Percentiles rank a stretch among this genome's conserved stretches.
Evolutionary conservation across 35 echinoderm and acorn worm species (phyloP).

Genomic region (Heliocidaris tuberculata): DNA sequence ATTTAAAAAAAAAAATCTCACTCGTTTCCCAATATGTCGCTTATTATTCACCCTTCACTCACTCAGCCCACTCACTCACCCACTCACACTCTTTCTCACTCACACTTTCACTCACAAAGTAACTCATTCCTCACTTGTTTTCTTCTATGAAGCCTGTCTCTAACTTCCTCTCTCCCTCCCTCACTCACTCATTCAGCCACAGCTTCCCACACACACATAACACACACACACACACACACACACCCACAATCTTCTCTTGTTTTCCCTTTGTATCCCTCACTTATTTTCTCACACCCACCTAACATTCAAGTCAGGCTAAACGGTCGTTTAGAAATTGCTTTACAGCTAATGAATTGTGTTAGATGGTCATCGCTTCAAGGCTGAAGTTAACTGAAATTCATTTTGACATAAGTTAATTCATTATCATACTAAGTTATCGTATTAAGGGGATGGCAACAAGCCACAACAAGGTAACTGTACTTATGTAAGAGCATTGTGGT

Average conservation of each 20-base stretch:
- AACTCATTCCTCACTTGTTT: neutral
- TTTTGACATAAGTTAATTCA: slow-evolving; percentile 13
- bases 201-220: neutral
- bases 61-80: neutral
- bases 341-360: slow-evolving; percentile 18
- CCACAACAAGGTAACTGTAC: neutral
- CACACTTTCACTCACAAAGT: neutral
- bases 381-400: neutral
- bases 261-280: too few species aligned
- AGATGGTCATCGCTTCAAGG: neutral
- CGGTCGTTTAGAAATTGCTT: neutral
- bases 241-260: neutral
- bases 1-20: too few species aligned
- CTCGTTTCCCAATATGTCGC: too few species aligned
- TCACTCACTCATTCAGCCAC: neutral
- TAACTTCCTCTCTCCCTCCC: neutral
- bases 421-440: neutral
- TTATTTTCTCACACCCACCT: too few species aligned
- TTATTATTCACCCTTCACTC: neutral
- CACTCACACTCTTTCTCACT: neutral
- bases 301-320: neutral
- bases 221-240: slow-evolving; percentile 8
- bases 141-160: neutral
- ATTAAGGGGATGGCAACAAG: neutral
- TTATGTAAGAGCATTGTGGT: too few species aligned